Percentiles rank a stretch among this genome's conserved stretches.
Conservation (phyloP, 2,797 vertebrate genomes). For the Chaunax sp. region DNA sequence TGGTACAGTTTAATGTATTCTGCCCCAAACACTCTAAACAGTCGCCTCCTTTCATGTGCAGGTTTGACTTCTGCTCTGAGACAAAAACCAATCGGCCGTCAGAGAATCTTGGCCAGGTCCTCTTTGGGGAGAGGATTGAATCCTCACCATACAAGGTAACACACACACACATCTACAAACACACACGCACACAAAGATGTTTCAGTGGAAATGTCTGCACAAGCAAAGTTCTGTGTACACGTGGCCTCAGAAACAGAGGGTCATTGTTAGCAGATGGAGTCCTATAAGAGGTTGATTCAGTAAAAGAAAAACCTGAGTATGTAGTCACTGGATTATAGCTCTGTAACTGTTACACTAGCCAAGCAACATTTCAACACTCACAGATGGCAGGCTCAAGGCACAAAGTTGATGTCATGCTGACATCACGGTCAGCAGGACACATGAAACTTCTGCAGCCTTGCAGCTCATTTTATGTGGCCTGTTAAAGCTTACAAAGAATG, state of each 20-base stretch:
- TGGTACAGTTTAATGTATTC: not conserved
- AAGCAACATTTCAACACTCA: not conserved
- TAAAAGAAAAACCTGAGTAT: no score
- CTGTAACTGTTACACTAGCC: not conserved
- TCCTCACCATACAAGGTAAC: conserved; percentile 93
- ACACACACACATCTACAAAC: conserved; percentile 20
- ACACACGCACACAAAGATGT: not conserved
- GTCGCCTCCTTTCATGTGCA: conserved; percentile 48
- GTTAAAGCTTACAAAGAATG: no score
- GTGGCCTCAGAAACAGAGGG: not conserved
- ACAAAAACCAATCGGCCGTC: conserved; percentile 88
- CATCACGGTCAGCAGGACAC: not conserved
- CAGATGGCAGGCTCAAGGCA: not conserved
- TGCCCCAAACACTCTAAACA: not conserved
- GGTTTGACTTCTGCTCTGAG: conserved; percentile 94
- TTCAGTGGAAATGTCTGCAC: not conserved
- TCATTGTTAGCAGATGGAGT: not conserved
- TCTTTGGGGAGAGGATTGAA: conserved; percentile 95
- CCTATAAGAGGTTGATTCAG: no score
- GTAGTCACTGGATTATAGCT: not conserved
- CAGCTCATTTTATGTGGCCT: no score
- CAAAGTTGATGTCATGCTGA: not conserved
- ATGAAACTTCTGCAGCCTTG: not conserved
- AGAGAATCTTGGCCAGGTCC: conserved; percentile 94
- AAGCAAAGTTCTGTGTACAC: no score